Evolutionary conservation across 1,140 invertebrate species (phyloP).

Genomic region (Ceratina australensis): DNA sequence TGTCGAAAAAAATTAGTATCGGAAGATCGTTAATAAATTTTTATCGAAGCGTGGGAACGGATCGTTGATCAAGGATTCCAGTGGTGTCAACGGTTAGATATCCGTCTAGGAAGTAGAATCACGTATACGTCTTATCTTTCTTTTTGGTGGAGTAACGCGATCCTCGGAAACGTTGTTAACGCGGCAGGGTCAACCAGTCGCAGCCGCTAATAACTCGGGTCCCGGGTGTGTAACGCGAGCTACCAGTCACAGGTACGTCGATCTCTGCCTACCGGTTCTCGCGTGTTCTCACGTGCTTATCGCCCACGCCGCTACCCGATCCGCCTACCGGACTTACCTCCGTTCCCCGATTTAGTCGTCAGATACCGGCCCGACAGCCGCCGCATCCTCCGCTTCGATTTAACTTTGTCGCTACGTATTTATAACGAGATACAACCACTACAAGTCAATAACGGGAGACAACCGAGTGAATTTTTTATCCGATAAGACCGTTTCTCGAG

Average conservation of each 20-base stretch:
- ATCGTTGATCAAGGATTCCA: slow-evolving; percentile 14
- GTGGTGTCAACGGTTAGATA: slow-evolving; percentile 23
- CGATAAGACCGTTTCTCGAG: too few relatives aligned
- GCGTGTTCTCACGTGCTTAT: slow-evolving; percentile 55
- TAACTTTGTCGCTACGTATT: not conserved
- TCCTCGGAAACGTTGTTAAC: slow-evolving; percentile 49
- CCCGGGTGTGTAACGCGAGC: slow-evolving; percentile 42
- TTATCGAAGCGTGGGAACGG: too few relatives aligned
- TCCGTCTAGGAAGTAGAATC: slow-evolving; percentile 57
- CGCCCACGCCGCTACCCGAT: slow-evolving; percentile 42
- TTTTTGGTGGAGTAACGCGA: slow-evolving; percentile 47
- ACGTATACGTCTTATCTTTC: slow-evolving; percentile 39
- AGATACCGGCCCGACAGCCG: slow-evolving; percentile 17
- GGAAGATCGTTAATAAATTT: too few relatives aligned
- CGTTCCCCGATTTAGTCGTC: slow-evolving; percentile 32
- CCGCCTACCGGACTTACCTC: slow-evolving; percentile 18
- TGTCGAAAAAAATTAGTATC: too few relatives aligned
- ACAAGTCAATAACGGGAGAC: slow-evolving; percentile 10
- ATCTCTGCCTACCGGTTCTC: slow-evolving; percentile 42
- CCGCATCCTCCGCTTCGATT: too few relatives aligned
- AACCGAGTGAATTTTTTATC: too few relatives aligned
- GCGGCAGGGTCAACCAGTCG: slow-evolving; percentile 33
- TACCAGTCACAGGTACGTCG: slow-evolving; percentile 26
- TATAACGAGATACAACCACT: too few relatives aligned
- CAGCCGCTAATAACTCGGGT: slow-evolving; percentile 46